phyloP scores from a whole-genome alignment of 2,113 vertebrate genomes.

The Alosa alosa region DNA sequence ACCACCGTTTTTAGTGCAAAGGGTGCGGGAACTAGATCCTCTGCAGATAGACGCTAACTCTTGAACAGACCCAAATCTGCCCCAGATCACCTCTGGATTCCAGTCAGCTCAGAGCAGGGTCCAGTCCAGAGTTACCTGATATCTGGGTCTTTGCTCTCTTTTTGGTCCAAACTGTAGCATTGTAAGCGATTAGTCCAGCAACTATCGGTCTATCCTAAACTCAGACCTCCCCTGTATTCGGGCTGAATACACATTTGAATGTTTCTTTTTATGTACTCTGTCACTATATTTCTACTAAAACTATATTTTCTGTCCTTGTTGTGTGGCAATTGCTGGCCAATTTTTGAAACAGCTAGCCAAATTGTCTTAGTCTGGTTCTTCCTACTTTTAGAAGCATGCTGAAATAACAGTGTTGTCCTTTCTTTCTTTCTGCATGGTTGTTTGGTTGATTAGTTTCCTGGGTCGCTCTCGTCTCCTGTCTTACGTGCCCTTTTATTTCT shows the following conservation, averaged over 20 bases:
- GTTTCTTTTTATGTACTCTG: slow-evolving; percentile 16
- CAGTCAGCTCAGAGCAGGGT: neutral
- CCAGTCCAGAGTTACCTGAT: neutral
- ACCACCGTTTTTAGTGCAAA: neutral
- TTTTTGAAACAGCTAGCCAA: slow-evolving; percentile 34
- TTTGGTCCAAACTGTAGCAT: neutral
- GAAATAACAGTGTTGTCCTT: slow-evolving; percentile 27
- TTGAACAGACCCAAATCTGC: neutral
- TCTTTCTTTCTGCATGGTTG: slow-evolving; percentile 8
- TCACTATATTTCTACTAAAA: slow-evolving; percentile 10
- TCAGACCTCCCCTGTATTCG: slow-evolving; percentile 24
- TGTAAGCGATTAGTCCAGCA: slow-evolving; percentile 38
- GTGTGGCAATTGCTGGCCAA: slow-evolving; percentile 35
- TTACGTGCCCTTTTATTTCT: neutral
- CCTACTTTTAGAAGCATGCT: slow-evolving; percentile 58
- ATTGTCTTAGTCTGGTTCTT: slow-evolving; percentile 19
- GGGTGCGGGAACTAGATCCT: neutral
- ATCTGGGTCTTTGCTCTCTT: neutral
- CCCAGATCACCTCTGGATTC: neutral
- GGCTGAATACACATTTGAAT: slow-evolving; percentile 39
- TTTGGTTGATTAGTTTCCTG: neutral
- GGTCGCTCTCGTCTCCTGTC: neutral
- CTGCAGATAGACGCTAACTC: neutral
- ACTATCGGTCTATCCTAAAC: slow-evolving; percentile 71
- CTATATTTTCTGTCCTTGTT: slow-evolving; percentile 36